Evolutionary conservation across 2,113 vertebrate genomes (phyloP).

Genomic region (Artemisiospiza belli): DNA sequence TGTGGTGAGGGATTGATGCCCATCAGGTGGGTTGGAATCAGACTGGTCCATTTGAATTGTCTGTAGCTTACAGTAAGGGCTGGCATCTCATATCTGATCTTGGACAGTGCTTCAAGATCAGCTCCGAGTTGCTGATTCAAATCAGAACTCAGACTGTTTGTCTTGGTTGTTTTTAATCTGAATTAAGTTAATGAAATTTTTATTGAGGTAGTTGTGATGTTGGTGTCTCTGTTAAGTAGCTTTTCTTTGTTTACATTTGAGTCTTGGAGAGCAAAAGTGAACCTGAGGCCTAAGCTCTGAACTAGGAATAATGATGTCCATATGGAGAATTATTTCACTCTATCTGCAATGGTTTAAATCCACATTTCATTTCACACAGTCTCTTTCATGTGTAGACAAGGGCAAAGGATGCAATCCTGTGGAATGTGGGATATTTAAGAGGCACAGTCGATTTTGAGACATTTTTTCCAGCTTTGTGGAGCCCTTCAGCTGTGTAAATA

Average conservation of each 20-base stretch:
- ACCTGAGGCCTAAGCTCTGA: not conserved
- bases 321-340: not conserved
- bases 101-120: not conserved
- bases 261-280: not conserved
- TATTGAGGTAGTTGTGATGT: not conserved
- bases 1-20: not conserved
- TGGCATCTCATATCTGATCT: not conserved
- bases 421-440: not conserved
- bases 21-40: accelerated
- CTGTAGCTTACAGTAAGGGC: not conserved
- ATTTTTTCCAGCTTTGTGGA: not conserved
- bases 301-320: not conserved
- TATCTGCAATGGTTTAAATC: not conserved
- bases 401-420: not conserved
- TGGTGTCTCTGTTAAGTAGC: not conserved
- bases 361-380: not conserved
- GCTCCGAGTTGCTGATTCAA: not conserved
- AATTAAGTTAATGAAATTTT: not conserved
- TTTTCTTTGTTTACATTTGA: not conserved
- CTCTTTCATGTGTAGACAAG: not conserved
- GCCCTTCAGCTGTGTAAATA: slow-evolving; percentile 23
- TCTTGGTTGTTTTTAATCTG: not conserved
- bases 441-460: not conserved
- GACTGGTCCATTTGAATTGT: not conserved
- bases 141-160: not conserved